Evolutionary conservation across 2,797 vertebrate species (phyloP), one percentile per base, ranked within the genome.

Genomic region (Artibeus lituratus): DNA sequence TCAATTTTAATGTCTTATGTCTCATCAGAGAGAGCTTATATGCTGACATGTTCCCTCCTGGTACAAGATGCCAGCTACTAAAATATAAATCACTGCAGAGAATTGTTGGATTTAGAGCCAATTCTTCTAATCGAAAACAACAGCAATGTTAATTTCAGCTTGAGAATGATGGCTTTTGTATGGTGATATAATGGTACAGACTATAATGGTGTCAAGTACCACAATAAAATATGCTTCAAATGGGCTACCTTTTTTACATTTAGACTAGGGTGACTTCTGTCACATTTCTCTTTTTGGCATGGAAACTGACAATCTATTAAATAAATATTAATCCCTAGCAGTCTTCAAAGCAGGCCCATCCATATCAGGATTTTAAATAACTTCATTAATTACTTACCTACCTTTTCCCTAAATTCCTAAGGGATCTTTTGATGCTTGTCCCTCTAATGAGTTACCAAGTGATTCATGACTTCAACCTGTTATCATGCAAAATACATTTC

Each of bases 311-410:
- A 62, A 96, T 97, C 97, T 98, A 98, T 98, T 98, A 98, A 98
- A 98, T 98, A 98, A 98, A 98, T 98, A 98, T 98, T 98, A 98
- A 98, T 98, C 97, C 97, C 96, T 98, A 92, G 53, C 81, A 97
- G 95, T 96, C 96, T 97, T 98, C 97, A 98, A 98, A 98, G 96
- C 97, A 97, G 96, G 87, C 96, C 96, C 92, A 98, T 95, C 95
- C 96, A 97, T 98, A 98, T 98, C 97, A 98, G 91, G 98, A 97
- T 98, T 98, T 98, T 98, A 98, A 98, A 98, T 98, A 98, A 98
- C 98, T 98, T 98, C 98, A 98, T 98, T 98, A 98, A 98, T 98
- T 98, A 97, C 98, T 97, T 98, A 98, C 98, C 98, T 98, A 98
- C 98, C 96, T 98, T 98, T 97, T 96, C 92, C 93, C 97, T 89